Conservation (phyloP, 2,113 vertebrate species). For the Pogonocichla stellata region DNA sequence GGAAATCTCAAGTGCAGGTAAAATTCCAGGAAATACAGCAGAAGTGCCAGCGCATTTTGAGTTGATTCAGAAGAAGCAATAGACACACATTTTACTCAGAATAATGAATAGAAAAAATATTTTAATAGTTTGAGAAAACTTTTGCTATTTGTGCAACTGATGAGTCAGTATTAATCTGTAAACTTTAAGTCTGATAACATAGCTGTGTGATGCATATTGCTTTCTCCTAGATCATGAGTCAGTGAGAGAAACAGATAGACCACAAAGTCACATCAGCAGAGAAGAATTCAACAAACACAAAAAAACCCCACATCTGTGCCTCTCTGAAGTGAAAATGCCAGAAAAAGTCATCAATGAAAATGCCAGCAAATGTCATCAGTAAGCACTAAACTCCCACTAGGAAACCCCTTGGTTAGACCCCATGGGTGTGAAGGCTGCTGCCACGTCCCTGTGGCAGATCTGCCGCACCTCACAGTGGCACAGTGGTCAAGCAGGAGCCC, state of each 20-base stretch:
- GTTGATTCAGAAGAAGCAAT: background rate
- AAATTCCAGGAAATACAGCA: background rate
- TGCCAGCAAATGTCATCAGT: background rate
- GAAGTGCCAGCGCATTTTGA: background rate
- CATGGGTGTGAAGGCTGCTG: background rate
- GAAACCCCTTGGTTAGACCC: background rate
- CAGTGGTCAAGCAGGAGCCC: background rate
- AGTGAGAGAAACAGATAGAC: background rate
- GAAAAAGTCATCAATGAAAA: background rate
- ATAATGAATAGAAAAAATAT: background rate
- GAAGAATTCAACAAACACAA: background rate
- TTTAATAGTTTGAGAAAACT: background rate
- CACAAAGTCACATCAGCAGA: background rate
- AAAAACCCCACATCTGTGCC: background rate
- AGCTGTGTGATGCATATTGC: background rate
- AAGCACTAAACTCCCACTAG: background rate
- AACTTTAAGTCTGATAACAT: background rate
- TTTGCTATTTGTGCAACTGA: background rate
- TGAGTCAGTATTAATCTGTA: background rate
- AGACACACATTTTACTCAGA: background rate
- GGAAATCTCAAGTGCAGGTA: background rate
- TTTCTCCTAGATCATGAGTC: background rate
- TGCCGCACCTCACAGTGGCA: background rate
- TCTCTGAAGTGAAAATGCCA: background rate
- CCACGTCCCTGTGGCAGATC: accelerated